phyloP scores from a whole-genome alignment of 2,888 invertebrate genomes.

The Volucella zonaria region DNA sequence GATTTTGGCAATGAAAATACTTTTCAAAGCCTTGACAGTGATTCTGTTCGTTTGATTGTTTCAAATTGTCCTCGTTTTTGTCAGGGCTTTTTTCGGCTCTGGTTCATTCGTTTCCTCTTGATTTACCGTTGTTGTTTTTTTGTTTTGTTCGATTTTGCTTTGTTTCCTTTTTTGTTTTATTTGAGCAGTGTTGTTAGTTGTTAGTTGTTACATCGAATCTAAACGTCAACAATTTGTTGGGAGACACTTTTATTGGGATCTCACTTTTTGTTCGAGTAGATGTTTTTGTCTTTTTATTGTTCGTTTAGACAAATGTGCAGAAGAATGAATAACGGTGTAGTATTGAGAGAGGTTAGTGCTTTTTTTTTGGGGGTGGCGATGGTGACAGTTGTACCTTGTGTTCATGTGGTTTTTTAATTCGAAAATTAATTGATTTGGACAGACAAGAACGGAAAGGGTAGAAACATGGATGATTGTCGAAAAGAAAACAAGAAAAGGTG shows the following conservation, averaged over 20 bases:
- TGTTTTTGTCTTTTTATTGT: neutral
- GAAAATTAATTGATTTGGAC: conserved; percentile 35
- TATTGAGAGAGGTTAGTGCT: conserved; percentile 23
- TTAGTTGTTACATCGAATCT: conserved; percentile 29
- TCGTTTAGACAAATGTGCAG: neutral
- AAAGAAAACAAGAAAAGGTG: too few relatives aligned
- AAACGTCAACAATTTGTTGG: conserved; percentile 54
- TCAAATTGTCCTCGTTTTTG: conserved; percentile 62
- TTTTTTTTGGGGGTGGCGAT: conserved; percentile 15
- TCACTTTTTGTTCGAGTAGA: conserved; percentile 27
- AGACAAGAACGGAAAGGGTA: conserved; percentile 4
- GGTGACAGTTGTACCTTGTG: conserved; percentile 17
- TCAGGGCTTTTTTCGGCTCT: neutral
- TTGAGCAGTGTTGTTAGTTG: conserved; percentile 18
- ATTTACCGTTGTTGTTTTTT: neutral
- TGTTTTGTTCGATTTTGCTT: neutral
- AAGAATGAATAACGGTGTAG: neutral
- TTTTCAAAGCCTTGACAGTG: conserved; percentile 72
- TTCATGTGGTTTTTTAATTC: conserved; percentile 12
- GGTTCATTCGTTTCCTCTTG: conserved; percentile 20
- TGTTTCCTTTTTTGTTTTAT: conserved; percentile 16
- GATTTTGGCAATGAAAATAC: conserved; percentile 70
- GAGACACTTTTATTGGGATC: conserved; percentile 50
- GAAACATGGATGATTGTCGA: neutral
- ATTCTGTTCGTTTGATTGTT: conserved; percentile 64